Percentiles rank a stretch among this genome's conserved stretches.
Evolutionary conservation across 2,797 vertebrate genomes (phyloP).

Genomic region (Dendrocincla fuliginosa): DNA sequence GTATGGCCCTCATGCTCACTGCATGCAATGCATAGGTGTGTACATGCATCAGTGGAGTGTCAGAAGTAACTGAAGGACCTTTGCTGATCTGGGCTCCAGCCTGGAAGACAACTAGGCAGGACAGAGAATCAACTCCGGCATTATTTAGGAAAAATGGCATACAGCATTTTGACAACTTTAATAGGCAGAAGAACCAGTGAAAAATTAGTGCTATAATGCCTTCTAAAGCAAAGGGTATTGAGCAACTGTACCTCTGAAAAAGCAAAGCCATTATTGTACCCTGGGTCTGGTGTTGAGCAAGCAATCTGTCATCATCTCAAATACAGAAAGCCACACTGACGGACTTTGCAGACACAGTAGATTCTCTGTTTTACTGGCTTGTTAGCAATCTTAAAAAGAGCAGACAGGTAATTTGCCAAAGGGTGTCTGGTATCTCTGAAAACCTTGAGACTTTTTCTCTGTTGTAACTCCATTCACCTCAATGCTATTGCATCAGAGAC

Average conservation of each 20-base stretch:
- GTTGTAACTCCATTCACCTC: not conserved
- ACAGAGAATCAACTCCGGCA: not conserved
- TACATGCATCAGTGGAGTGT: not conserved
- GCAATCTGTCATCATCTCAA: not conserved
- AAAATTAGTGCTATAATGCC: not conserved
- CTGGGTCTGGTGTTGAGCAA: not conserved
- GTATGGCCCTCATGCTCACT: not conserved
- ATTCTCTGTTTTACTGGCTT: not conserved
- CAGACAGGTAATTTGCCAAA: not conserved
- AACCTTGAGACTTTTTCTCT: not conserved
- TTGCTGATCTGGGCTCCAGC: not conserved
- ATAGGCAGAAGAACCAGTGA: not conserved
- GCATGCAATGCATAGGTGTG: not conserved
- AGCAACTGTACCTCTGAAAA: not conserved
- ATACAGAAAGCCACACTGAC: not conserved
- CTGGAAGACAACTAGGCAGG: not conserved
- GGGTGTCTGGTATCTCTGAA: not conserved
- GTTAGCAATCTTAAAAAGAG: not conserved
- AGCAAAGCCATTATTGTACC: not conserved
- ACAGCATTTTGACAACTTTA: not conserved
- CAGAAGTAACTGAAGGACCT: not conserved
- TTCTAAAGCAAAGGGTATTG: not conserved
- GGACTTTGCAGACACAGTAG: not conserved
- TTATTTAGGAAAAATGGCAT: not conserved
- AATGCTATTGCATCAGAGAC: not conserved